phyloP scores from a whole-genome alignment of 2,797 vertebrate species.

The Podargus strigoides region DNA sequence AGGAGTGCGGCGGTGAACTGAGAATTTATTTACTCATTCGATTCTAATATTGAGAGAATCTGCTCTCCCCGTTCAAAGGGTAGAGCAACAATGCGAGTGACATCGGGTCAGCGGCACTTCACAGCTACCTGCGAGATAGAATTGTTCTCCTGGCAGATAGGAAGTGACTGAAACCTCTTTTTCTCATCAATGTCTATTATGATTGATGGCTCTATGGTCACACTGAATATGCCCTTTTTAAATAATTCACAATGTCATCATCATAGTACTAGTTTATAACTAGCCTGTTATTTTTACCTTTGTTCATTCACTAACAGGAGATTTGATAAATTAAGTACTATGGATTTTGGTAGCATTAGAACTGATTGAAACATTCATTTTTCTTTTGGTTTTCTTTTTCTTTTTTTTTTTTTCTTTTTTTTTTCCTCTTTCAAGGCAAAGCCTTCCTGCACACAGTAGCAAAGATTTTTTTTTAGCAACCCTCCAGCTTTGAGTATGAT shows the following conservation, averaged over 20 bases:
- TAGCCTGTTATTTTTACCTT: slow-evolving; percentile 98
- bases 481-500: not conserved
- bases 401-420: too few species aligned
- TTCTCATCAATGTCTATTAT: slow-evolving; percentile 97
- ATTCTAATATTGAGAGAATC: slow-evolving; percentile 87
- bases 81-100: slow-evolving; percentile 95
- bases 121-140: slow-evolving; percentile 95
- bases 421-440: not conserved
- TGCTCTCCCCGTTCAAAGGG: slow-evolving; percentile 90
- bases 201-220: slow-evolving; percentile 99
- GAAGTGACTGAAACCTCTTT: slow-evolving; percentile 92
- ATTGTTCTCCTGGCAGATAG: slow-evolving; percentile 92
- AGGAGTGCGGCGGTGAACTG: slow-evolving; percentile 85
- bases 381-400: not conserved
- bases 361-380: slow-evolving; percentile 47
- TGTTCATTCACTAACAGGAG: slow-evolving; percentile 91
- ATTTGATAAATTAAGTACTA: slow-evolving; percentile 88
- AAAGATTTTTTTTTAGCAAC: not conserved
- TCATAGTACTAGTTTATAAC: slow-evolving; percentile 98
- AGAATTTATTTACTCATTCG: slow-evolving; percentile 94
- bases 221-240: slow-evolving; percentile 99
- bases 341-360: slow-evolving; percentile 59
- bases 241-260: slow-evolving; percentile 99
- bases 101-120: slow-evolving; percentile 93
- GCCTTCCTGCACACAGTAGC: not conserved